phyloP scores from a whole-genome alignment of 1,140 invertebrate species.

The Tetraneura akinire region DNA sequence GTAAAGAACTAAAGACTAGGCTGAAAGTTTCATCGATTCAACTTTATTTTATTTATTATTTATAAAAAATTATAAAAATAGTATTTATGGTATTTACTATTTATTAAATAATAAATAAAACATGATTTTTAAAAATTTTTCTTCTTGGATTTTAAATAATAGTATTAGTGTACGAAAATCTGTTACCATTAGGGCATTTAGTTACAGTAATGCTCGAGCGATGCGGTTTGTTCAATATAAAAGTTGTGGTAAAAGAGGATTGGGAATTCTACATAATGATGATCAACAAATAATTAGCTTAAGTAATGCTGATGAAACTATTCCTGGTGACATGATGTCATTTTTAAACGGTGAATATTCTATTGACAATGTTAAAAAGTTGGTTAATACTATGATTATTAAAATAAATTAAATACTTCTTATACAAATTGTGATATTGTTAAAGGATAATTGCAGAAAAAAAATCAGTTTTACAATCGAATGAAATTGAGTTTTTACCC shows the following conservation, averaged over 20 bases:
- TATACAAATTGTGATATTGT: slow-evolving; percentile 14
- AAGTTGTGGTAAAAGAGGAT: slow-evolving; percentile 58
- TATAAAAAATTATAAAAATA: too few relatives aligned
- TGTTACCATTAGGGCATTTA: background rate
- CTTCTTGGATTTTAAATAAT: background rate
- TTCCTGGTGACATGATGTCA: slow-evolving; percentile 65
- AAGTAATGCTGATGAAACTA: slow-evolving; percentile 63
- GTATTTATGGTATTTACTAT: too few relatives aligned
- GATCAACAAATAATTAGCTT: slow-evolving; percentile 65
- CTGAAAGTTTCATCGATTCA: too few relatives aligned
- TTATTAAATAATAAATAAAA: too few relatives aligned
- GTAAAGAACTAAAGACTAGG: too few relatives aligned
- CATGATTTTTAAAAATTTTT: background rate
- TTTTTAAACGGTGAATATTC: slow-evolving; percentile 61
- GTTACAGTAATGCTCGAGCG: background rate
- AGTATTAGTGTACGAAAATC: background rate
- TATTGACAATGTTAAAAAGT: slow-evolving; percentile 18
- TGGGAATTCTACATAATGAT: slow-evolving; percentile 64
- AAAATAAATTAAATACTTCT: background rate
- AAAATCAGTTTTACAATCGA: slow-evolving; percentile 61
- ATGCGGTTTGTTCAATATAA: slow-evolving; percentile 39
- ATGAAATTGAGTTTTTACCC: slow-evolving; percentile 65
- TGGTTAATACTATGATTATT: background rate
- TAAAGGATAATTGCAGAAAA: slow-evolving; percentile 64
- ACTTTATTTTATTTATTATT: too few relatives aligned